Conservation (phyloP, 2,888 invertebrate species). For the Entomobrya proxima region DNA sequence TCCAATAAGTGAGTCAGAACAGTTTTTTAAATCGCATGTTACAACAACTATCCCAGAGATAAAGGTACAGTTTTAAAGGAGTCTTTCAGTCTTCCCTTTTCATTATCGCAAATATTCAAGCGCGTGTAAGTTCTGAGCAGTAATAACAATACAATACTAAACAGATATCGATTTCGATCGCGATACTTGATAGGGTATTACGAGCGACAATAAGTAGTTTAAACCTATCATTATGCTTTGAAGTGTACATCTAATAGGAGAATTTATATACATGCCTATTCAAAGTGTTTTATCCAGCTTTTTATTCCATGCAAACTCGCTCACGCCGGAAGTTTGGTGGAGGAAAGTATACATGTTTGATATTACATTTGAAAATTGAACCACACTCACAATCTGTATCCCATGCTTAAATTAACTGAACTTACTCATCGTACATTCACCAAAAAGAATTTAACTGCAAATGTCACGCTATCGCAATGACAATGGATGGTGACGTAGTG, state of each 20-base stretch:
- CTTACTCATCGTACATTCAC: too few relatives aligned
- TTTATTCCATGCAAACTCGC: neutral
- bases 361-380: neutral
- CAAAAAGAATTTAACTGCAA: neutral
- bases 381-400: neutral
- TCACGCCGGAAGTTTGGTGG: neutral
- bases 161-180: slow-evolving; percentile 16
- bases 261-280: neutral
- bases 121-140: neutral
- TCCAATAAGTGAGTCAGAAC: too few relatives aligned
- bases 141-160: too few relatives aligned
- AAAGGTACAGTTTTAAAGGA: neutral
- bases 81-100: neutral
- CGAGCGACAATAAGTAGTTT: neutral
- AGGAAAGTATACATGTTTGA: neutral
- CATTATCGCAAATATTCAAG: neutral
- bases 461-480: neutral
- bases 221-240: slow-evolving; percentile 18
- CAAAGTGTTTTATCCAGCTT: neutral
- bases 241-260: neutral
- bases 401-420: neutral
- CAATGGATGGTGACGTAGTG: neutral
- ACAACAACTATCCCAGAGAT: neutral
- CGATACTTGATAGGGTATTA: neutral
- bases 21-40: too few relatives aligned